Conservation (phyloP, 2,888 invertebrate genomes). For the Notodonta dromedarius region DNA sequence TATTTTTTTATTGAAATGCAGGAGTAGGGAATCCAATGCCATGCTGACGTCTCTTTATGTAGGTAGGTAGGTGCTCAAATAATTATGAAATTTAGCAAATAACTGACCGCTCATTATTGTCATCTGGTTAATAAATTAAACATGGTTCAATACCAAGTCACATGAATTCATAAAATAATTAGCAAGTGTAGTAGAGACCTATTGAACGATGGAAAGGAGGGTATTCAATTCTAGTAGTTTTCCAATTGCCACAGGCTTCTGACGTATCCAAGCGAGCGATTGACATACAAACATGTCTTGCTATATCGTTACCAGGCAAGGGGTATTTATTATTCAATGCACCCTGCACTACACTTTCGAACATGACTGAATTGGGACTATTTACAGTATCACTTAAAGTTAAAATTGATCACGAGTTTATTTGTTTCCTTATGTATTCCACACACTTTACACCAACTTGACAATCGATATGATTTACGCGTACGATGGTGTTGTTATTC, state of each 20-base stretch:
- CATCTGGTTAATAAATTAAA: no score
- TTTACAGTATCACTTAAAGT: constrained; percentile 27
- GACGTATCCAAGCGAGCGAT: constrained; percentile 54
- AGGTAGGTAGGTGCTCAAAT: neutral
- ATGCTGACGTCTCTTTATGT: neutral
- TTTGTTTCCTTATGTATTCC: constrained; percentile 15
- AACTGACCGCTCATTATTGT: no score
- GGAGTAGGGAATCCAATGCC: no score
- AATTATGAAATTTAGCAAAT: no score
- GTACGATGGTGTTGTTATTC: constrained; percentile 13
- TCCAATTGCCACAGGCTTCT: constrained; percentile 46
- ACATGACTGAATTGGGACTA: constrained; percentile 41
- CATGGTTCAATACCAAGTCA: neutral
- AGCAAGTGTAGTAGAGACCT: neutral
- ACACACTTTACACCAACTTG: constrained; percentile 6
- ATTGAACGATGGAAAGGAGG: constrained; percentile 15
- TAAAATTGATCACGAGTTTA: constrained; percentile 27
- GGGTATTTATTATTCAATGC: constrained; percentile 67
- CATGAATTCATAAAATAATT: neutral
- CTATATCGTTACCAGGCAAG: constrained; percentile 69
- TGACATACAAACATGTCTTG: constrained; percentile 47
- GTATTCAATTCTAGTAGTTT: constrained; percentile 41
- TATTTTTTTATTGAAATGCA: no score
- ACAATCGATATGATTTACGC: constrained; percentile 7
- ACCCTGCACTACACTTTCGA: constrained; percentile 53